Evolutionary conservation across 2,888 invertebrate species (phyloP), one percentile per base, ranked within the genome.

Genomic region (Agelastica alni): DNA sequence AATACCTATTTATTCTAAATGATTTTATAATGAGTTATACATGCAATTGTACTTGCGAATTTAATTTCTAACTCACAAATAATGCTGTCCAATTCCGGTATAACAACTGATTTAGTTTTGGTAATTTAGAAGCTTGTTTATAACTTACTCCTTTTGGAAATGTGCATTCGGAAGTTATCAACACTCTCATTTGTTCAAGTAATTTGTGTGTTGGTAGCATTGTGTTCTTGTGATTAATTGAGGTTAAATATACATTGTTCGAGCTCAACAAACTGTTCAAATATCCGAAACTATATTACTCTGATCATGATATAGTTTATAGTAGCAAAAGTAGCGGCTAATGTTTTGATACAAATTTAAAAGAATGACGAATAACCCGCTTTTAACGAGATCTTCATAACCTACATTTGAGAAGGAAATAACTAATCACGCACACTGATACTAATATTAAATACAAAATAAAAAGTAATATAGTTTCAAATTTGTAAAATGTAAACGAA

Each of bases 51-150:
- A n/a, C n/a, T n/a, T n/a, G n/a, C n/a, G n/a, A n/a, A n/a, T n/a
- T n/a, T n/a, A n/a, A n/a, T n/a, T n/a, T n/a, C n/a, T n/a, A n/a
- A n/a, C n/a, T n/a, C n/a, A n/a, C n/a, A n/a, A n/a, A n/a, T n/a
- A n/a, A n/a, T n/a, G n/a, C 26, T 26, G 26, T 7, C 26, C 26
- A 9, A 9, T 26, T 9, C 26, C 6, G 26, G 26, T 26, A 26
- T 6, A 26, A 6, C 37, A 16, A 47, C 20, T 18, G 12, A 10
- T 28, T 36, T 36, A 12, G 32, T 28, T 28, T 13, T 14, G 36
- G 47, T 47, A 47, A 47, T 47, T 47, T 47, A 47, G 36, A 47
- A 36, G 37, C 17, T 47, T 47, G 47, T 47, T 47, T 47, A 47
- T 37, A 36, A 31, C n/a, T n/a, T n/a, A n/a, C 37, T 47, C 47